Evolutionary conservation across 1,140 invertebrate genomes (phyloP), one percentile per base, ranked within the genome.

Genomic region (Trypoxylus dichotomus): DNA sequence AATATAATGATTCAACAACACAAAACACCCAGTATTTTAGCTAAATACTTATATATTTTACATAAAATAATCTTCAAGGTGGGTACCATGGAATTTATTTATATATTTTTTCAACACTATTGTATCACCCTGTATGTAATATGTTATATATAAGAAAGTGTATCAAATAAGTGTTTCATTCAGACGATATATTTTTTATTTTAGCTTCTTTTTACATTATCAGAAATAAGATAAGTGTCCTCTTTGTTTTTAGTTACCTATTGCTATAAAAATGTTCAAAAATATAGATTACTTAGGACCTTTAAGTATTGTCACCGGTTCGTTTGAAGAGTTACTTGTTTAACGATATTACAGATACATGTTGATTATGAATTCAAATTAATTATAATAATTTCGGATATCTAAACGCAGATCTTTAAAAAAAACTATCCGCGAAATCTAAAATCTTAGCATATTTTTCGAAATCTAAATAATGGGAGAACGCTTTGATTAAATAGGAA

Each of bases 121-220:
- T 63, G 21, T 25, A 63, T 63, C 60, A 63, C 60, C 60, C 60
- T 63, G 60, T 63, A 63, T 63, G 60, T 63, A 63, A 25, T 47
- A 47, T 47, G 43, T 11, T 24, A 24, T 63, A 13, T 63, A 63
- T 63, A 63, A 63, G 60, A 63, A 63, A 24, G 60, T 24, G 19
- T 24, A 24, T 63, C 7, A 63, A 63, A 19, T 19, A 63, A 25
- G 25, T 24, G 60, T 63, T 63, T 63, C 60, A 63, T 63, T 63
- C 60, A 63, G 60, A 63, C 24, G 32, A 37, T 7, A 8, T 37
- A 5, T 8, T 37, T 37, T 37, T 7, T 5, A 37, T 37, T 5
- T 37, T 37, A 7, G 3, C 10, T 37, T 37, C 10, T 37, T 8
- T 37, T 37, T 37, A 37, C 10, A 37, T 7, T 37, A 32, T 32